Evolutionary conservation across 2,888 invertebrate species (phyloP).

Genomic region (Drosophila melanocephala): DNA sequence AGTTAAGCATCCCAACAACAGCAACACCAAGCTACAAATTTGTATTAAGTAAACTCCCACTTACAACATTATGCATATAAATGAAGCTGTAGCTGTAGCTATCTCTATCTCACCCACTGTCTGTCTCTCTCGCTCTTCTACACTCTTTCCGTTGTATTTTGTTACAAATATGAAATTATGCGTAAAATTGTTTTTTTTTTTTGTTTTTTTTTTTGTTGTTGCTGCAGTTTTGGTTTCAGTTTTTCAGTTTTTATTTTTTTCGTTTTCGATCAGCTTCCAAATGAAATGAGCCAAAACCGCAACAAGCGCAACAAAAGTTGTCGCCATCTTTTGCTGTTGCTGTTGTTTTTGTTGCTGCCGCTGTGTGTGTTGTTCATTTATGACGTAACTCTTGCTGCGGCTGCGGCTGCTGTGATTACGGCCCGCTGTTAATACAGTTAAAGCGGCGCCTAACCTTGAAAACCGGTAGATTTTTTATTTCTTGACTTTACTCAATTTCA

Average conservation of each 20-base stretch:
- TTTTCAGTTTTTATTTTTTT: constrained; percentile 19
- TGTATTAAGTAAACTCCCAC: constrained; percentile 67
- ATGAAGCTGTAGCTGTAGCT: constrained; percentile 26
- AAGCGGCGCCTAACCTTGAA: constrained; percentile 78
- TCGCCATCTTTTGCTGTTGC: constrained; percentile 49
- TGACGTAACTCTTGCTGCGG: constrained; percentile 79
- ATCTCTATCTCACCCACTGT: background rate
- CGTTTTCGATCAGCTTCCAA: constrained; percentile 40
- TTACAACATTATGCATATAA: constrained; percentile 70
- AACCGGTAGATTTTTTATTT: constrained; percentile 73
- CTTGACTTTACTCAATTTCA: constrained; percentile 62
- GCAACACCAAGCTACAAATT: constrained; percentile 32
- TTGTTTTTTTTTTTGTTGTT: constrained; percentile 46
- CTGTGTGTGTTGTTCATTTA: constrained; percentile 63
- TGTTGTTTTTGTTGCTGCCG: constrained; percentile 33
- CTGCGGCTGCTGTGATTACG: constrained; percentile 74
- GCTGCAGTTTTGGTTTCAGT: constrained; percentile 54
- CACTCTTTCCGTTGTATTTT: constrained; percentile 49
- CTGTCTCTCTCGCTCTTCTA: constrained; percentile 3
- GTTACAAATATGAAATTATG: constrained; percentile 81
- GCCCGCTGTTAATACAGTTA: constrained; percentile 79
- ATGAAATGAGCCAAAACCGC: constrained; percentile 81
- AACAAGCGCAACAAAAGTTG: constrained; percentile 62
- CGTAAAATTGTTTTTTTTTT: constrained; percentile 69
- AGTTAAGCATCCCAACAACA: constrained; percentile 58